Conservation (phyloP, 2,888 invertebrate species). For the Drosophila multiciliata region DNA sequence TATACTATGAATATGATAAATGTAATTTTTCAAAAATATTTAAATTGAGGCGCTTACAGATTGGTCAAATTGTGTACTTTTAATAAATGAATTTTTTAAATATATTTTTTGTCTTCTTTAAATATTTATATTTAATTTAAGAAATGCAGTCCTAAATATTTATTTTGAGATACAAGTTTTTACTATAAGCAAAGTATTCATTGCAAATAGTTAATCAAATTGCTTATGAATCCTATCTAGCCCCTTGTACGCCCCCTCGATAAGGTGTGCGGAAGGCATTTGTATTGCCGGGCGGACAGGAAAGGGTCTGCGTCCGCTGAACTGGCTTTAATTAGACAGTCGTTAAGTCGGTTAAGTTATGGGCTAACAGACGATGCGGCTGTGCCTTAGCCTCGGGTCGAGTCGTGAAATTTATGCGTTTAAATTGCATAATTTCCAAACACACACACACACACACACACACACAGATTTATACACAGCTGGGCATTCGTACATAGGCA, state of each 20-base stretch:
- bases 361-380: conserved; percentile 23
- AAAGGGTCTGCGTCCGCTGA: conserved; percentile 56
- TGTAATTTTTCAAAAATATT: background rate
- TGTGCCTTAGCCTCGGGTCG: conserved; percentile 34
- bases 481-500: conserved; percentile 6
- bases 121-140: background rate
- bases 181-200: background rate
- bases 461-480: conserved; percentile 17
- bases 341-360: conserved; percentile 65
- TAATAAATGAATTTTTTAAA: background rate
- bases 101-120: background rate
- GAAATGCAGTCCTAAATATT: background rate
- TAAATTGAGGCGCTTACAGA: background rate
- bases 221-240: conserved; percentile 9
- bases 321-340: conserved; percentile 73
- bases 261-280: conserved; percentile 46
- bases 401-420: conserved; percentile 75
- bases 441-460: conserved; percentile 24
- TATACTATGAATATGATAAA: conserved; percentile 23
- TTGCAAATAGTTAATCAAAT: conserved; percentile 11
- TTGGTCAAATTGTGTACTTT: background rate
- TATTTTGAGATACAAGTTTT: no score
- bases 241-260: background rate
- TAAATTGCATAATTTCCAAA: conserved; percentile 75
- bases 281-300: conserved; percentile 52